phyloP scores from a whole-genome alignment of 2,113 vertebrate species.

The Podiceps cristatus region DNA sequence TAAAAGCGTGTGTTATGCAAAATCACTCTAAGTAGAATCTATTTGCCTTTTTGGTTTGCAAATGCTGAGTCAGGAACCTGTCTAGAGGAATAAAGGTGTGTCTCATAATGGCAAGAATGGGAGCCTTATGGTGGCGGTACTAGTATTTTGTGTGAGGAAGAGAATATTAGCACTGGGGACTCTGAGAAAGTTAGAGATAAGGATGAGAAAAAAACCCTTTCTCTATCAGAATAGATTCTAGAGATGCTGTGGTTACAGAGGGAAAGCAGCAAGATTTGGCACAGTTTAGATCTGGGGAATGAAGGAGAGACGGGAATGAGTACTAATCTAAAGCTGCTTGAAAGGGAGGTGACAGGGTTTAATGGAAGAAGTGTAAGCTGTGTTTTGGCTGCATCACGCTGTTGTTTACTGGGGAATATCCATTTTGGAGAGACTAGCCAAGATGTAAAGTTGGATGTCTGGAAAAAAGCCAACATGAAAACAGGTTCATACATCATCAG shows the following conservation, averaged over 20 bases:
- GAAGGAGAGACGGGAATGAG: neutral
- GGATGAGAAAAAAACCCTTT: neutral
- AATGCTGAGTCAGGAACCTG: neutral
- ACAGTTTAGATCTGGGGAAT: neutral
- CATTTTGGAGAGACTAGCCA: neutral
- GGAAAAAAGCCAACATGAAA: neutral
- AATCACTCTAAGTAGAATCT: neutral
- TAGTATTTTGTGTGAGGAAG: neutral
- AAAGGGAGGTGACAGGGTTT: neutral
- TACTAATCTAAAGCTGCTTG: neutral
- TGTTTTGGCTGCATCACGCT: neutral
- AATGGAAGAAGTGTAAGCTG: neutral
- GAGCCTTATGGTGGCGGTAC: neutral
- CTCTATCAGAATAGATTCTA: neutral
- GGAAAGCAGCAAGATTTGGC: neutral
- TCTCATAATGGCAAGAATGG: neutral
- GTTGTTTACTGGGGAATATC: neutral
- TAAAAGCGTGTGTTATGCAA: neutral
- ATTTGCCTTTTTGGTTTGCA: neutral
- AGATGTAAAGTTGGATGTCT: neutral
- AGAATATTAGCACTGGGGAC: neutral
- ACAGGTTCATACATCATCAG: neutral
- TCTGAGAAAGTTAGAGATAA: neutral
- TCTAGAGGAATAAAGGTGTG: neutral
- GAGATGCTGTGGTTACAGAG: neutral